These are phyloP conservation scores for Drosophila falleni DNA, from an alignment of 2,888 invertebrate genomes.

Conservation along the genomic window DNA sequence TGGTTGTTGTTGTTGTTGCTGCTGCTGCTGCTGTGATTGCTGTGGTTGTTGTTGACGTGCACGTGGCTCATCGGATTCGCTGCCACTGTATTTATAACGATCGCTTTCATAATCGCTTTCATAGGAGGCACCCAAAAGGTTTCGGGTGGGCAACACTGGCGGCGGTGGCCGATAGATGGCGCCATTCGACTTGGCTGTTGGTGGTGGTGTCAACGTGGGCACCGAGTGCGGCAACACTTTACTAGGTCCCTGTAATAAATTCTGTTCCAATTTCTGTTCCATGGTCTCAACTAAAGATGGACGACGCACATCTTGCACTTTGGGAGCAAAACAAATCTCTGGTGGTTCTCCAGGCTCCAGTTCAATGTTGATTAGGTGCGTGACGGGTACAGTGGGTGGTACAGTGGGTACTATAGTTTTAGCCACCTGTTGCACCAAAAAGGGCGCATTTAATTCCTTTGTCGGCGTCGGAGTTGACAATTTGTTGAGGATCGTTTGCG, in stretches of 20 bases:
- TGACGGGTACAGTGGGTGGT: slow-evolving; percentile 51
- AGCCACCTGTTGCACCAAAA: slow-evolving; percentile 85
- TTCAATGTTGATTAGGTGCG: slow-evolving; percentile 86
- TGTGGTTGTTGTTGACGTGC: slow-evolving; percentile 74
- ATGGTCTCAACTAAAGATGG: slow-evolving; percentile 87
- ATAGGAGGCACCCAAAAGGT: slow-evolving; percentile 85
- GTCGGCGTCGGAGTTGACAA: slow-evolving; percentile 71
- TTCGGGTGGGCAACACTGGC: slow-evolving; percentile 87
- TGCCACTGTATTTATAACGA: slow-evolving; percentile 89
- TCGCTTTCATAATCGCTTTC: slow-evolving; percentile 91
- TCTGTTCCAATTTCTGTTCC: slow-evolving; percentile 87
- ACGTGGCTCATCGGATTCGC: slow-evolving; percentile 88
- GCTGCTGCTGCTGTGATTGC: slow-evolving; percentile 80
- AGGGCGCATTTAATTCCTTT: slow-evolving; percentile 86
- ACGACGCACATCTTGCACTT: slow-evolving; percentile 84
- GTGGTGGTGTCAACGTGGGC: slow-evolving; percentile 87
- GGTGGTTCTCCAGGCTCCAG: slow-evolving; percentile 90
- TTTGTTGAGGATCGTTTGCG: slow-evolving; percentile 38
- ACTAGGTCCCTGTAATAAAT: slow-evolving; percentile 86
- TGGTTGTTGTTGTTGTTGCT: slow-evolving; percentile 80
- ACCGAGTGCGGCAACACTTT: slow-evolving; percentile 87
- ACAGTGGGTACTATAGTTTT: slow-evolving; percentile 64
- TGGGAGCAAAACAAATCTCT: slow-evolving; percentile 88
- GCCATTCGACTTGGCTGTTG: slow-evolving; percentile 80
- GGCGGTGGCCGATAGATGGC: slow-evolving; percentile 85